Conservation (phyloP, 1,140 invertebrate species). For the Platyscapa corneri region DNA sequence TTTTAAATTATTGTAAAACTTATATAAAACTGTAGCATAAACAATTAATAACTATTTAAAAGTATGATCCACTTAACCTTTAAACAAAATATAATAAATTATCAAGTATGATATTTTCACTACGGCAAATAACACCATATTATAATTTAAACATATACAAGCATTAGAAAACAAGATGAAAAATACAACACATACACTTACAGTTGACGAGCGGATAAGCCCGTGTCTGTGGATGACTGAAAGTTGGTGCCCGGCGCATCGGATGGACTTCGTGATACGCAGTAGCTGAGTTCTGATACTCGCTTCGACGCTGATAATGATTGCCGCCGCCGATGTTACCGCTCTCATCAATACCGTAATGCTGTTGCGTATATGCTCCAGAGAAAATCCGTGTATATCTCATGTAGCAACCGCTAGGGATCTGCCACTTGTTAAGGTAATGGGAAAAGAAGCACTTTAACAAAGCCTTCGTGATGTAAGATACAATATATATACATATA, state of each 20-base stretch:
- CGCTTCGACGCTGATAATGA: constrained; percentile 55
- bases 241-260: constrained; percentile 61
- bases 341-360: constrained; percentile 29
- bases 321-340: constrained; percentile 47
- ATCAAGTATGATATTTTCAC: background rate
- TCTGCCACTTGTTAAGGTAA: constrained; percentile 63
- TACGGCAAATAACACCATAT: background rate
- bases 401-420: constrained; percentile 69
- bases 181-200: constrained; percentile 62
- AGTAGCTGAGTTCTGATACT: constrained; percentile 31
- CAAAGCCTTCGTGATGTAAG: background rate
- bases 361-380: constrained; percentile 64
- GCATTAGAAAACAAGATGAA: background rate
- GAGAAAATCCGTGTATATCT: constrained; percentile 70
- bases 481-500: background rate
- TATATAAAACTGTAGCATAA: no score
- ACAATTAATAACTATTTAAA: no score
- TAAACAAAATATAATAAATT: no score
- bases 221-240: constrained; percentile 51
- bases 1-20: no score
- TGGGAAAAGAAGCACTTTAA: background rate
- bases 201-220: constrained; percentile 63
- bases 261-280: constrained; percentile 61
- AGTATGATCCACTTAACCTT: no score
- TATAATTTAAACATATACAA: background rate